Evolutionary conservation across 2,797 vertebrate genomes (phyloP), one percentile per base, ranked within the genome.

Genomic region (Phaenicophaeus curvirostris): DNA sequence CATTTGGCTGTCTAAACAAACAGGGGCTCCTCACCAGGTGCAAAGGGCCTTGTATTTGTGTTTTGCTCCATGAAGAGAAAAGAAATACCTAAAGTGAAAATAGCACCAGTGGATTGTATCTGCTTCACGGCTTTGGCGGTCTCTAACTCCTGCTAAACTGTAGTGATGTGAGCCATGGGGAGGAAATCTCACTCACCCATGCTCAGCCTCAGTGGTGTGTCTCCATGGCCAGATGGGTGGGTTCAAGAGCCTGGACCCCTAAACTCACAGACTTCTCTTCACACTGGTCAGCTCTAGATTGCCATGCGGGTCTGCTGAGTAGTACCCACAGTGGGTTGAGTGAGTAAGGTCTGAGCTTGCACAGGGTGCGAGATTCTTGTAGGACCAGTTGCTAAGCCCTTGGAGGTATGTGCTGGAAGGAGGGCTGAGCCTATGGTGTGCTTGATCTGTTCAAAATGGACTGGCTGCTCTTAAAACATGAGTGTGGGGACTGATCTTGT

Each of bases 1-100:
- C 95, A 96, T 95, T 93, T 91, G 91, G 87, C 83, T 96, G 87
- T 94, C 91, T 90, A 96, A 97, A 95, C 91, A 96, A 93, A 91
- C 73, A 91, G 77, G 80, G 35, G 0, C 67, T 96, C 90, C 77
- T 91, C 71, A 58, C 95, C 96, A 96, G 95, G 92, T 96, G 94
- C 94, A 90, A 89, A 92, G 65, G 66, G 83, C 71, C 80, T 79
- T 71, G 51, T 93, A 71, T 95, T 94, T 94, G 79, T 63, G 81
- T 84, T 91, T 50, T 7, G 28, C 71, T 94, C 46, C 8, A 9
- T 8, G 75, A 53, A 96, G 65, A 72, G n/a, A 85, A 83, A 77
- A 95, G 76, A 96, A 94, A 92, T 89, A 65, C 67, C 93, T 94
- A 10, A 76, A 90, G 69, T 79, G 76, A 76, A 95, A 94, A 84